These are phyloP conservation scores for Holothuria leucospilota DNA, from an alignment of 53 echinoderm and acorn worm species.

Conservation along the genomic window DNA sequence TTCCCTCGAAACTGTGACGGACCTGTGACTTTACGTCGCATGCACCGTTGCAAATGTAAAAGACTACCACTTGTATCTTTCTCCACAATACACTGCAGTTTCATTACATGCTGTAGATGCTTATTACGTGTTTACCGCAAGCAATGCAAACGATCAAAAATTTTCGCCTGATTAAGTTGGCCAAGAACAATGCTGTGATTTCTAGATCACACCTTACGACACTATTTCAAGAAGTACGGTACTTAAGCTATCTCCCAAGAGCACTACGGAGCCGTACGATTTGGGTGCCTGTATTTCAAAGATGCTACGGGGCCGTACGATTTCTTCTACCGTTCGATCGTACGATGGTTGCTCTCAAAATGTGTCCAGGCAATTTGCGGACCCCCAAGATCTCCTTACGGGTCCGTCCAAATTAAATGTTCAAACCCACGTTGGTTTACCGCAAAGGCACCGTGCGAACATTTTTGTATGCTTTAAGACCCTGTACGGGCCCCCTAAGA, in stretches of 20 bases:
- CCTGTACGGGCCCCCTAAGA: neutral
- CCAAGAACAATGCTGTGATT: too few species aligned
- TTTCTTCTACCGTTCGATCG: neutral
- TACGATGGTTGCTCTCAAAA: neutral
- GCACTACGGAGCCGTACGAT: neutral
- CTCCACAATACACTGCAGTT: too few species aligned
- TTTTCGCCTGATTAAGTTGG: too few species aligned
- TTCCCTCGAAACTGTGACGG: too few species aligned
- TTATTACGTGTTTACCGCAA: too few species aligned
- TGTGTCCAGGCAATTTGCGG: neutral
- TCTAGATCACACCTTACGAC: too few species aligned
- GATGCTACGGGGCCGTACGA: conserved; percentile 7
- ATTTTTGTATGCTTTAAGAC: neutral
- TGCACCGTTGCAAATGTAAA: too few species aligned
- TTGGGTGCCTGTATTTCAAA: neutral
- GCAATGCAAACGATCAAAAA: too few species aligned
- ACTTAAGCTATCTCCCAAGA: neutral
- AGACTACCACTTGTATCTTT: too few species aligned
- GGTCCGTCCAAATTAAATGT: neutral
- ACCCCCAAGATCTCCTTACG: neutral
- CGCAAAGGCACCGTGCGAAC: neutral
- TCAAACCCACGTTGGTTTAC: neutral
- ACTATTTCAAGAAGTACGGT: too few species aligned
- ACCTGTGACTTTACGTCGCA: too few species aligned
- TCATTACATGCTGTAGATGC: too few species aligned